These are phyloP conservation scores for Drosophila phalerata DNA, from an alignment of 2,888 invertebrate genomes.

Conservation along the genomic window DNA sequence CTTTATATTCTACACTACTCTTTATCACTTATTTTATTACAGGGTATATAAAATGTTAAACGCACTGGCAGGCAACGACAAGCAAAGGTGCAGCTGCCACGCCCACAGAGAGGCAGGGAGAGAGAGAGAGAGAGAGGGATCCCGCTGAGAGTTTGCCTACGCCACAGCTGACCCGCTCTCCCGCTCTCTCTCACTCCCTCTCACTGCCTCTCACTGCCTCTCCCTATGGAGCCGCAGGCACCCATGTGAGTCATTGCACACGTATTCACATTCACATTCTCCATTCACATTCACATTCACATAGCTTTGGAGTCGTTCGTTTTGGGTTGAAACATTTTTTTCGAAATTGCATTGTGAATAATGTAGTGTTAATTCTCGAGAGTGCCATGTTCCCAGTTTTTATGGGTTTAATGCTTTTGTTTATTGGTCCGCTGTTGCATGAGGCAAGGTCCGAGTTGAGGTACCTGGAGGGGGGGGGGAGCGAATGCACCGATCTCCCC, in stretches of 20 bases:
- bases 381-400: constrained; percentile 81
- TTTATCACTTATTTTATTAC: background rate
- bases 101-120: constrained; percentile 25
- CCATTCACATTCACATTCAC: constrained; percentile 23
- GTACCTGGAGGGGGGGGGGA: background rate
- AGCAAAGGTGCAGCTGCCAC: constrained; percentile 64
- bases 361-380: constrained; percentile 83
- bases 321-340: constrained; percentile 69
- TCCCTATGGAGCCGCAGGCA: constrained; percentile 48
- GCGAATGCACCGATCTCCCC: background rate
- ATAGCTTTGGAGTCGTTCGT: constrained; percentile 47
- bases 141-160: constrained; percentile 44
- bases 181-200: background rate
- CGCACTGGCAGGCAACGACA: constrained; percentile 31
- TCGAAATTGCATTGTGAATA: constrained; percentile 82
- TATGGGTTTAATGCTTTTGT: constrained; percentile 83
- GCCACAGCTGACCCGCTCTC: constrained; percentile 7
- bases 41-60: constrained; percentile 36
- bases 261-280: constrained; percentile 23
- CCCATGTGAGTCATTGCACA: constrained; percentile 71
- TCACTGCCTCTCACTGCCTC: background rate
- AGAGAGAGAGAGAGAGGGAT: constrained; percentile 26
- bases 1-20: background rate
- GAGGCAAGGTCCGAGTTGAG: constrained; percentile 32
- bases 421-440: constrained; percentile 79